phyloP scores from a whole-genome alignment of 2,888 invertebrate species.

The Pammene aurita region DNA sequence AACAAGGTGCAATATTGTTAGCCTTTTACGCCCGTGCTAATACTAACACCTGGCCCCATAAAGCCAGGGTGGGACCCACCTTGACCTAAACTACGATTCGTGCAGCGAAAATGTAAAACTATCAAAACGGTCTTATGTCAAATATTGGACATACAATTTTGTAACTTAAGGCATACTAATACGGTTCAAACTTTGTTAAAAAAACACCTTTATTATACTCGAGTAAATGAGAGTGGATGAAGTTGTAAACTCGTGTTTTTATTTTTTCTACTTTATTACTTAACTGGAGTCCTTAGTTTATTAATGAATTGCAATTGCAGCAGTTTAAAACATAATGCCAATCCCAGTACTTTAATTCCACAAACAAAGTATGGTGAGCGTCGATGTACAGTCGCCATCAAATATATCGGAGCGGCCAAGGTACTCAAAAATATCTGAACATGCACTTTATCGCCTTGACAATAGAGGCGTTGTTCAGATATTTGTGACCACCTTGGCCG shows the following conservation, averaged over 20 bases:
- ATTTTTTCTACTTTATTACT: neutral
- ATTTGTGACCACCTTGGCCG: no score
- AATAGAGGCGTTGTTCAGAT: no score
- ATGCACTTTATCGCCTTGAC: no score
- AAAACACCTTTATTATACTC: neutral
- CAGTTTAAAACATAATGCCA: no score
- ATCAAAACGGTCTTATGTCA: neutral
- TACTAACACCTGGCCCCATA: conserved; percentile 16
- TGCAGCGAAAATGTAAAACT: conserved; percentile 17
- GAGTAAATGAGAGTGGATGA: conserved; percentile 6
- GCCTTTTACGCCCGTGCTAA: neutral
- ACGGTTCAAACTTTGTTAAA: neutral
- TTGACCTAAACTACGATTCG: conserved; percentile 16
- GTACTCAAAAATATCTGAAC: no score
- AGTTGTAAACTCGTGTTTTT: conserved; percentile 6
- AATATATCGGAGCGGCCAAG: no score
- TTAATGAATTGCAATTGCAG: neutral
- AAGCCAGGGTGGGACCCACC: conserved; percentile 26
- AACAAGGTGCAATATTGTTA: conserved; percentile 1
- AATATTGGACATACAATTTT: neutral
- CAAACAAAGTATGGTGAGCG: no score
- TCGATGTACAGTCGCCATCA: no score
- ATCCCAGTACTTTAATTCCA: no score
- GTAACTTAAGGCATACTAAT: neutral
- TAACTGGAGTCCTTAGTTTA: neutral